A percentile compares a stretch with the other conserved stretches of the same genome.
These are phyloP conservation scores for Empidonax traillii DNA, from an alignment of 2,113 vertebrate species.

Conservation along the genomic window DNA sequence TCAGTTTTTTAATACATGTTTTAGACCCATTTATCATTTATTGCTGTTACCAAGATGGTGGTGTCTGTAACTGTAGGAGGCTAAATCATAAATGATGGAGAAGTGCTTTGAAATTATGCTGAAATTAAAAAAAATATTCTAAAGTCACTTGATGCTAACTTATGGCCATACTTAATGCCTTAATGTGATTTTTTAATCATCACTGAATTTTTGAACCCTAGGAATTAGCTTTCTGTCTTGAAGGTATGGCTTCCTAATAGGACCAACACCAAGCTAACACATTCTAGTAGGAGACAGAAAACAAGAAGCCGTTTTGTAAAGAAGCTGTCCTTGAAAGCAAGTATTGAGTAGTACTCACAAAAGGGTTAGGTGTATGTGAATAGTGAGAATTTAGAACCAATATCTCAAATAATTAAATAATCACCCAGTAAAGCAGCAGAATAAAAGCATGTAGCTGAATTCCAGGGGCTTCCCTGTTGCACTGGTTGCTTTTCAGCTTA, in stretches of 20 bases:
- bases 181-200: neutral
- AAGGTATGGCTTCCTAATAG: neutral
- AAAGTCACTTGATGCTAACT: neutral
- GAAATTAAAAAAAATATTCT: neutral
- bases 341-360: too few relatives aligned
- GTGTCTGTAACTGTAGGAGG: neutral
- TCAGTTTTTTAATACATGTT: conserved; percentile 53
- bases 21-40: conserved; percentile 58
- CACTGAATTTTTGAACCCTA: neutral
- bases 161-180: neutral
- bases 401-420: neutral
- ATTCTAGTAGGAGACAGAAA: neutral
- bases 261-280: neutral
- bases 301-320: neutral
- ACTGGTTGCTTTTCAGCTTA: neutral
- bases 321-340: too few relatives aligned
- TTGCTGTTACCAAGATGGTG: conserved; percentile 39
- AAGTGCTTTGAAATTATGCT: neutral
- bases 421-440: neutral
- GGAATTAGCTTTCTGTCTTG: neutral
- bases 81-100: neutral
- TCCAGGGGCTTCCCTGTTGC: neutral
- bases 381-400: neutral
- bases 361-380: neutral
- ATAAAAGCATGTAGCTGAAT: neutral